Percentiles rank a stretch among this genome's conserved stretches.
Conservation (phyloP, 1,140 invertebrate genomes). For the Chymomyza costata region DNA sequence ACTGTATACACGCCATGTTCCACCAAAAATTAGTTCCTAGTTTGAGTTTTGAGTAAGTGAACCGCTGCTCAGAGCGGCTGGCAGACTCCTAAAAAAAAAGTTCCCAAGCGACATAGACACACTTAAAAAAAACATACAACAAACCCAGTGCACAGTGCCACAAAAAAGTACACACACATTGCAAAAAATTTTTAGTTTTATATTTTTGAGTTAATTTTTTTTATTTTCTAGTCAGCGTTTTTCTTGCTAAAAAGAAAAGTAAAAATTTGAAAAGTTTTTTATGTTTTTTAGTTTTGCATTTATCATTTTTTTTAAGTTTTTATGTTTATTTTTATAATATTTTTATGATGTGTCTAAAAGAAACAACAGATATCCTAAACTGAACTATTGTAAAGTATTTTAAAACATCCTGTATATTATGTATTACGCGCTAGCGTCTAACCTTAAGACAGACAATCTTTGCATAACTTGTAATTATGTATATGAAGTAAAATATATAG, state of each 20-base stretch:
- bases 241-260: slow-evolving; percentile 53
- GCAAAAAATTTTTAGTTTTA: slow-evolving; percentile 24
- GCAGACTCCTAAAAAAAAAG: slow-evolving; percentile 25
- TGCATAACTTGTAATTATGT: slow-evolving; percentile 16
- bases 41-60: slow-evolving; percentile 44
- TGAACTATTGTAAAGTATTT: slow-evolving; percentile 62
- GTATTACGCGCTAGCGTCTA: slow-evolving; percentile 44
- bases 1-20: slow-evolving; percentile 63
- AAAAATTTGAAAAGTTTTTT: slow-evolving; percentile 30
- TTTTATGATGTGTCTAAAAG: neutral
- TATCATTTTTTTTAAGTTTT: slow-evolving; percentile 4
- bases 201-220: slow-evolving; percentile 21
- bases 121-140: slow-evolving; percentile 10
- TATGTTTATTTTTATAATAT: slow-evolving; percentile 6
- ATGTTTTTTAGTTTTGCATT: slow-evolving; percentile 16
- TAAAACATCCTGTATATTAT: slow-evolving; percentile 52
- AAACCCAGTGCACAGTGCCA: neutral
- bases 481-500: slow-evolving; percentile 16
- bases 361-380: slow-evolving; percentile 48
- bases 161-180: slow-evolving; percentile 18
- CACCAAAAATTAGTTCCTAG: slow-evolving; percentile 76
- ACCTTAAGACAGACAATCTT: slow-evolving; percentile 46
- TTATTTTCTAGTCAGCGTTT: slow-evolving; percentile 70
- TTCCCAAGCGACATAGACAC: slow-evolving; percentile 23
- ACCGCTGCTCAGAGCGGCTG: slow-evolving; percentile 47